Percentiles rank a stretch among this genome's conserved stretches.
phyloP scores from a whole-genome alignment of 2,113 vertebrate species.

The Ursus arctos region DNA sequence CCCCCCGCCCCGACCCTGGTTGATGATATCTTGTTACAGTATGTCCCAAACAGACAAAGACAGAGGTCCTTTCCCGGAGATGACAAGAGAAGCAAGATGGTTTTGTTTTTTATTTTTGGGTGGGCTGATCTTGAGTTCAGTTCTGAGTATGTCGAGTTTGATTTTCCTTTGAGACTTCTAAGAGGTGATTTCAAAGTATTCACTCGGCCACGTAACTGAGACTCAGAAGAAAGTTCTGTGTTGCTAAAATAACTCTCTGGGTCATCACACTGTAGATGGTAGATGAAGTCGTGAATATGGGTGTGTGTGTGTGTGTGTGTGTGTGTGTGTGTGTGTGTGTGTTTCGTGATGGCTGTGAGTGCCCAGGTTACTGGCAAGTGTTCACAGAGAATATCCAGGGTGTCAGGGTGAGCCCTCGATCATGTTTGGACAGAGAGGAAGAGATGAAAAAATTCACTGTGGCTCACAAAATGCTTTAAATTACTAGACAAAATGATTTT shows the following conservation, averaged over 20 bases:
- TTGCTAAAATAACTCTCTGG: neutral
- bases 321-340: neutral
- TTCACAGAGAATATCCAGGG: rapidly evolving
- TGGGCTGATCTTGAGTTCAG: neutral
- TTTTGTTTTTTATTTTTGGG: neutral
- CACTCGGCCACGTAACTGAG: neutral
- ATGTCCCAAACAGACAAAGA: neutral
- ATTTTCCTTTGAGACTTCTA: neutral
- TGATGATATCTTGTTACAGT: neutral
- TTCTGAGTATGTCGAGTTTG: neutral
- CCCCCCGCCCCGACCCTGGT: neutral
- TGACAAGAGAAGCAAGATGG: neutral
- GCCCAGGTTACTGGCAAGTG: neutral
- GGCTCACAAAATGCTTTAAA: neutral
- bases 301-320: neutral
- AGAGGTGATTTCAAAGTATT: neutral
- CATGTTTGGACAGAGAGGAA: neutral
- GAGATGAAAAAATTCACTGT: neutral
- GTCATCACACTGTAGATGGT: neutral
- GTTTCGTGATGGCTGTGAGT: neutral
- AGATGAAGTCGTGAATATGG: too few relatives aligned
- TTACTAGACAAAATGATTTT: neutral
- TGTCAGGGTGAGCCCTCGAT: neutral
- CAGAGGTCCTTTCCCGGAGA: neutral
- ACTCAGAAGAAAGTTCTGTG: neutral